A percentile compares a stretch with the other conserved stretches of the same genome.
phyloP scores from a whole-genome alignment of 2,888 invertebrate genomes.

The Tinea trinotella region DNA sequence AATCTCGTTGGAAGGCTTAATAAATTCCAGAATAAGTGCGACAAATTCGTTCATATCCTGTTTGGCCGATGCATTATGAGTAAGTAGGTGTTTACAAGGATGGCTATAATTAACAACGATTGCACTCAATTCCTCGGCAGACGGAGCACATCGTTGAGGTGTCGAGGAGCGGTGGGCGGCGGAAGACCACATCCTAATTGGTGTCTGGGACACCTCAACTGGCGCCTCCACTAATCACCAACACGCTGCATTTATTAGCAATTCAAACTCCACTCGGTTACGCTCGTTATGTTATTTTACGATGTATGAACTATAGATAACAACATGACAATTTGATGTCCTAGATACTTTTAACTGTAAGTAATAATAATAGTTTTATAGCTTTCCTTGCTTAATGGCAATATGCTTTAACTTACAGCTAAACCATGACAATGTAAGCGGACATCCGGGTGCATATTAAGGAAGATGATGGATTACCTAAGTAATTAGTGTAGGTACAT shows the following conservation, averaged over 20 bases:
- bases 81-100: constrained; percentile 5
- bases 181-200: constrained; percentile 70
- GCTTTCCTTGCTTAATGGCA: too few relatives aligned
- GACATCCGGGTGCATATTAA: too few relatives aligned
- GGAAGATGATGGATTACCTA: too few relatives aligned
- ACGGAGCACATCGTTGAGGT: constrained; percentile 26
- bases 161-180: constrained; percentile 61
- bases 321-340: too few relatives aligned
- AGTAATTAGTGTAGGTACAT: too few relatives aligned
- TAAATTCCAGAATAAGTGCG: background rate
- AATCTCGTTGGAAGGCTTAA: too few relatives aligned
- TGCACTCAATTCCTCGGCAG: constrained; percentile 39
- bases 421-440: too few relatives aligned
- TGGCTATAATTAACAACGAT: constrained; percentile 58
- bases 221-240: constrained; percentile 64
- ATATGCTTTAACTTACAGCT: too few relatives aligned
- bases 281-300: constrained; percentile 33
- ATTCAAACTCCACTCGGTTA: background rate
- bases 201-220: constrained; percentile 63
- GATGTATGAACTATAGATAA: too few relatives aligned
- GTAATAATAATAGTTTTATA: too few relatives aligned
- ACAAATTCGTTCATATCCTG: background rate
- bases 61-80: background rate
- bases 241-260: constrained; percentile 28
- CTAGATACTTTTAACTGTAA: too few relatives aligned